Evolutionary conservation across 2,888 invertebrate species (phyloP), one percentile per base, ranked within the genome.

Genomic region (Tiliacea aurago): DNA sequence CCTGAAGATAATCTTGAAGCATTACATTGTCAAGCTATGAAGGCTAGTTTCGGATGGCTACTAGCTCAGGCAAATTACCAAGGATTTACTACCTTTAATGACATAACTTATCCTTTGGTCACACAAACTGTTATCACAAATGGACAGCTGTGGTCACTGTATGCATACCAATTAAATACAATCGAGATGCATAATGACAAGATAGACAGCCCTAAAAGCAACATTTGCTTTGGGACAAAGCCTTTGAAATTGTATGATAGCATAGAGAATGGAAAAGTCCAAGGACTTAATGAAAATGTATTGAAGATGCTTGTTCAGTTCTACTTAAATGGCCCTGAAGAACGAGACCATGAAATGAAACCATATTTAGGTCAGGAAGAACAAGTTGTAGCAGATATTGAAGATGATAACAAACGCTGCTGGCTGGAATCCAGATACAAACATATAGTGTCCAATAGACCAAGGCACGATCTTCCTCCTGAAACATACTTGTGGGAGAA

Each of bases 121-220:
- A 98, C 98, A 6, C 99, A 99, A 97, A 98, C 98, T 23, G 96
- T 99, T 20, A 96, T 99, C 55, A 98, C 99, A 0, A 98, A 99
- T 94, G 99, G 99, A 0, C 97, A 98, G 83, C 91, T 97, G 6
- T 99, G 98, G 97, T 98, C 98, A 0, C 98, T 99, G 84, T 98
- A 98, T 90, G 97, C 97, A 20, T 99, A 99, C 91, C 99, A 99
- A 93, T 94, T 99, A 73, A 99, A 99, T 91, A 99, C 99, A 0
- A 96, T 97, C 51, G 90, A 97, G 20, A 93, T 98, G 85, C 97
- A 98, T 87, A 95, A 97, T 47, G 97, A 97, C 83, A 91, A 97
- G 85, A 93, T 97, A n/a, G 93, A 96, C 51, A 96, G 98, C 93
- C 97, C 97, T 0, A 97, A 97, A 85, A 96, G 97, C 65, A 99